A percentile compares a stretch with the other conserved stretches of the same genome.
Conservation (phyloP, 1,140 invertebrate genomes). For the Ceratosolen fusciceps region DNA sequence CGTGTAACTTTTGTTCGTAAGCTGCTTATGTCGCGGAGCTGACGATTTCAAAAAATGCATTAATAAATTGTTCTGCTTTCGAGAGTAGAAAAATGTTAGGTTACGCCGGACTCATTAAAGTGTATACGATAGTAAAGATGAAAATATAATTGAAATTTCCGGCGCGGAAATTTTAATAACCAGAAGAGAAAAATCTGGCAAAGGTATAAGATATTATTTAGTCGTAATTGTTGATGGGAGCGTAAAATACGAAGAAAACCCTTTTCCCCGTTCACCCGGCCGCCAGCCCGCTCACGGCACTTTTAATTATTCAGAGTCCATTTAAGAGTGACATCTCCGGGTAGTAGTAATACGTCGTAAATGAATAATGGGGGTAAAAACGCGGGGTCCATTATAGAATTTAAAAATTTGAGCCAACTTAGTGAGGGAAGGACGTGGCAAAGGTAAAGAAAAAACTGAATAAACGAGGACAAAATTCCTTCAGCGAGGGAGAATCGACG, state of each 20-base stretch:
- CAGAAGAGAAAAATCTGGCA: neutral
- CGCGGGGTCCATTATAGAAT: neutral
- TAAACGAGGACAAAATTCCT: slow-evolving; percentile 33
- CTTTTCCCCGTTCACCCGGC: too few species aligned
- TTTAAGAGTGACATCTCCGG: neutral
- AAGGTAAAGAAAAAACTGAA: neutral
- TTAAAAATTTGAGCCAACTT: neutral
- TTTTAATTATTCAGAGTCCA: slow-evolving; percentile 1
- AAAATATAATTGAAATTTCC: too few species aligned
- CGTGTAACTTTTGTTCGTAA: too few species aligned
- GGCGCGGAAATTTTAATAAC: neutral
- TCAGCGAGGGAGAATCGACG: neutral
- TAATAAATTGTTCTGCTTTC: too few species aligned
- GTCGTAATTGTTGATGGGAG: neutral
- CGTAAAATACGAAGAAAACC: neutral
- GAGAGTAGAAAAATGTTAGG: too few species aligned
- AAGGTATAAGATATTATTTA: neutral
- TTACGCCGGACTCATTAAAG: too few species aligned
- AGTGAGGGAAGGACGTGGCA: neutral
- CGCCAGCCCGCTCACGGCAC: too few species aligned
- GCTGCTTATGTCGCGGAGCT: too few species aligned
- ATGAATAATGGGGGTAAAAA: neutral
- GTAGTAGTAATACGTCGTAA: neutral
- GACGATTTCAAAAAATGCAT: too few species aligned
- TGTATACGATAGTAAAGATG: too few species aligned